Evolutionary conservation across 2,888 invertebrate species (phyloP).

Genomic region (Onthophagus sagittarius): DNA sequence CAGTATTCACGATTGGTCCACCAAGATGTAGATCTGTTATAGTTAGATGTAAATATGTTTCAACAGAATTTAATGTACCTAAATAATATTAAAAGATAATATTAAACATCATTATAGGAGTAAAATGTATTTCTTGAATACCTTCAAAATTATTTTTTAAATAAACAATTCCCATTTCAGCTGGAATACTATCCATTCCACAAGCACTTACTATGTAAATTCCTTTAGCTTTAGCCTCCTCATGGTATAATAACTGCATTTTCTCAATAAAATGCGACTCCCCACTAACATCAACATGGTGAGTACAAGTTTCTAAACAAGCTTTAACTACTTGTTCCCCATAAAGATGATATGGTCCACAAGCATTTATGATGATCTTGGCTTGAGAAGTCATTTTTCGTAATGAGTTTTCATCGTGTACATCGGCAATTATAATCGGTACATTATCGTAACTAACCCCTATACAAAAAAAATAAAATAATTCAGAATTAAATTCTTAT

Average conservation of each 20-base stretch:
- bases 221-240: conserved; percentile 68
- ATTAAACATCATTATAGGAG: background rate
- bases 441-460: conserved; percentile 58
- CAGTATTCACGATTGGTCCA: conserved; percentile 65
- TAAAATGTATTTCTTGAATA: conserved; percentile 24
- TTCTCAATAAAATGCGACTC: conserved; percentile 66
- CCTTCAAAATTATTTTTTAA: conserved; percentile 75
- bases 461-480: conserved; percentile 37
- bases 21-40: conserved; percentile 37
- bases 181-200: conserved; percentile 90
- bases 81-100: too few relatives aligned
- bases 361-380: conserved; percentile 83
- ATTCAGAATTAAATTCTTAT: too few relatives aligned
- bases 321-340: conserved; percentile 90
- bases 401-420: conserved; percentile 69
- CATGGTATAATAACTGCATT: conserved; percentile 70
- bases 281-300: conserved; percentile 91
- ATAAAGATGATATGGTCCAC: conserved; percentile 84
- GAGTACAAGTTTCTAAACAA: conserved; percentile 69
- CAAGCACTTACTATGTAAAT: conserved; percentile 86
- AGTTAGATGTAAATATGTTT: conserved; percentile 59
- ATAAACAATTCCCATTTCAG: conserved; percentile 81
- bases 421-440: conserved; percentile 74
- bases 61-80: conserved; percentile 73
- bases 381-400: conserved; percentile 75